These are phyloP conservation scores for Podilymbus podiceps DNA, from an alignment of 2,113 vertebrate genomes.

Conservation along the genomic window DNA sequence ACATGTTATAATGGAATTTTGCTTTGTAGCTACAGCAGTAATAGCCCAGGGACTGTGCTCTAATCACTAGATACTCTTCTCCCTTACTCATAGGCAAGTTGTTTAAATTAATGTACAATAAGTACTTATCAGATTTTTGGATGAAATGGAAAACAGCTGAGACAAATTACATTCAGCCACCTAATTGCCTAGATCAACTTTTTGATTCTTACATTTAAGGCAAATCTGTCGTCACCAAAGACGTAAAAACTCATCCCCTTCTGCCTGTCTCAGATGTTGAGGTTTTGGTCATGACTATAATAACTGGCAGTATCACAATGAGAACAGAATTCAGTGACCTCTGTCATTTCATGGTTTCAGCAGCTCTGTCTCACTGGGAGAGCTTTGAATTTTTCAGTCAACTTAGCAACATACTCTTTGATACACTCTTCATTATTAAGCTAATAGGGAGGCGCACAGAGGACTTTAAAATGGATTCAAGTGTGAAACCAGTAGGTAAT, in stretches of 20 bases:
- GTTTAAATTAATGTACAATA: neutral
- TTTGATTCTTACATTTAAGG: neutral
- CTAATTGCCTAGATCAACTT: neutral
- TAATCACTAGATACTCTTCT: neutral
- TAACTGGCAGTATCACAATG: neutral
- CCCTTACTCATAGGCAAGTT: neutral
- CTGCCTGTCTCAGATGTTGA: neutral
- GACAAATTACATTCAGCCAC: neutral
- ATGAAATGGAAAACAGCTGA: neutral
- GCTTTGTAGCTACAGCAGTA: neutral
- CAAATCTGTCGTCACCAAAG: neutral
- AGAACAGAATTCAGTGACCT: neutral
- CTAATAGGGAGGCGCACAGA: conserved; percentile 37
- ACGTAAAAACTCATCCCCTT: neutral
- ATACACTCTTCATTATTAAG: conserved; percentile 44
- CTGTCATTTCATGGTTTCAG: conserved; percentile 16
- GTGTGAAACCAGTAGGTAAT: conserved; percentile 53
- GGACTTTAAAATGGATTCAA: conserved; percentile 48
- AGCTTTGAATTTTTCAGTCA: conserved; percentile 48
- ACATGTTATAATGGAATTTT: neutral
- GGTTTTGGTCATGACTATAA: neutral
- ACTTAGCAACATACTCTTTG: conserved; percentile 34
- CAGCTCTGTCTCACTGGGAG: neutral
- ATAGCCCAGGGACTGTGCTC: neutral
- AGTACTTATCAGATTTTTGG: neutral